These are phyloP conservation scores for Neodon shergylaensis DNA, from an alignment of 2,113 vertebrate genomes.

Conservation along the genomic window DNA sequence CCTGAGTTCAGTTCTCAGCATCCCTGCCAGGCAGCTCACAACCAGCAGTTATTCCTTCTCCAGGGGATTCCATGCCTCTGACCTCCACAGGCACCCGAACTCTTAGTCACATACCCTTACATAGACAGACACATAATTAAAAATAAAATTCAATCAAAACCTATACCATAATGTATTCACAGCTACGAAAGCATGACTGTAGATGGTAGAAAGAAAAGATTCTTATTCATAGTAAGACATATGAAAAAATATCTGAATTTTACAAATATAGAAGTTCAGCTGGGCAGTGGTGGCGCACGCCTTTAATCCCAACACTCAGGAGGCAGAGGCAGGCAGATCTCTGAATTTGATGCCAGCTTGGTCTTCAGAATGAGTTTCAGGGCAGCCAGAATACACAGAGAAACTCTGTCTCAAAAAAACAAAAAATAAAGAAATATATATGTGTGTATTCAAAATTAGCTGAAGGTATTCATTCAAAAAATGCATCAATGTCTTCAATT, in stretches of 20 bases:
- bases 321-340: not conserved
- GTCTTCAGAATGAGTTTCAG: not conserved
- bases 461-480: slow-evolving; percentile 14
- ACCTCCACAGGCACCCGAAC: not conserved
- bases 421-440: not conserved
- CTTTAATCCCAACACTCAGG: not conserved
- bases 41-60: not conserved
- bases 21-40: not conserved
- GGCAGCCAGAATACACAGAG: not conserved
- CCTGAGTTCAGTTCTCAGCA: not conserved
- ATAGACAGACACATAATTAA: not conserved
- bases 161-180: slow-evolving; percentile 8
- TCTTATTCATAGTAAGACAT: not conserved
- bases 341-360: not conserved
- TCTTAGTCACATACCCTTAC: not conserved
- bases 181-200: not conserved
- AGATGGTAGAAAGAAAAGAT: not conserved
- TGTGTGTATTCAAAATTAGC: not conserved
- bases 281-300: not conserved
- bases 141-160: not conserved
- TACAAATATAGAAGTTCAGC: slow-evolving; percentile 34
- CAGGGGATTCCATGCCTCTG: not conserved
- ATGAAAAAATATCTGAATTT: slow-evolving; percentile 42
- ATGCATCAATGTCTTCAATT: slow-evolving; percentile 57
- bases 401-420: not conserved